Percentiles rank a stretch among this genome's conserved stretches.
These are phyloP conservation scores for Scelioninae gen. 1 DNA, from an alignment of 2,888 invertebrate species.

Conservation along the genomic window DNA sequence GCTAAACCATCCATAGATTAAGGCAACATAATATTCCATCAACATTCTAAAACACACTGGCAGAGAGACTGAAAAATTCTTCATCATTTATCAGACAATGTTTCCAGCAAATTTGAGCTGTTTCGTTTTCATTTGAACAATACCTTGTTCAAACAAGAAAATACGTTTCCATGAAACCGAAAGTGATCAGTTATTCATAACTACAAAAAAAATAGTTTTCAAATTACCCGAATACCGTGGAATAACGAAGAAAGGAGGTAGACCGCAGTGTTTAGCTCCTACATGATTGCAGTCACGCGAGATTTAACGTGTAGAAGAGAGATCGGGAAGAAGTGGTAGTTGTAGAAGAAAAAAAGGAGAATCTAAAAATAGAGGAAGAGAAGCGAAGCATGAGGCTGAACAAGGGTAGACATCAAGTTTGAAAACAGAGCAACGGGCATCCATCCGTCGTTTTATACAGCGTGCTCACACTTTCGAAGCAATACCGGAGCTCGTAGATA, in stretches of 20 bases:
- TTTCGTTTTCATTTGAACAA: neutral
- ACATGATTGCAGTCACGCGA: slow-evolving; percentile 74
- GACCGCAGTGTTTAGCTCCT: slow-evolving; percentile 53
- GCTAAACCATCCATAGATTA: no score
- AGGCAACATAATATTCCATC: no score
- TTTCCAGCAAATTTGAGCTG: neutral
- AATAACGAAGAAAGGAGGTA: slow-evolving; percentile 53
- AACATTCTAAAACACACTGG: neutral
- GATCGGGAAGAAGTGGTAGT: slow-evolving; percentile 1
- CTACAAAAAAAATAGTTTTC: slow-evolving; percentile 57
- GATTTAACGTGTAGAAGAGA: slow-evolving; percentile 50
- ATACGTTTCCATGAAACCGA: slow-evolving; percentile 36
- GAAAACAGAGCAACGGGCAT: no score
- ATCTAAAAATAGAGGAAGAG: slow-evolving; percentile 6
- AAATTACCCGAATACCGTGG: slow-evolving; percentile 55
- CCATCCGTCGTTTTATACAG: no score
- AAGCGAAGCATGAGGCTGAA: slow-evolving; percentile 35
- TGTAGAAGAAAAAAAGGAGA: slow-evolving; percentile 5
- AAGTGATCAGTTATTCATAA: slow-evolving; percentile 63
- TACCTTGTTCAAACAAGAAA: slow-evolving; percentile 17
- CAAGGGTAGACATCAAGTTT: slow-evolving; percentile 52
- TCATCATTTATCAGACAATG: neutral
- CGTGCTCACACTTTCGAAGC: slow-evolving; percentile 63
- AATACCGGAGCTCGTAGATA: slow-evolving; percentile 54
- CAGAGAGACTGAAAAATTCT: neutral